phyloP scores from a whole-genome alignment of 2,797 vertebrate genomes.

The Pogonophryne albipinna region DNA sequence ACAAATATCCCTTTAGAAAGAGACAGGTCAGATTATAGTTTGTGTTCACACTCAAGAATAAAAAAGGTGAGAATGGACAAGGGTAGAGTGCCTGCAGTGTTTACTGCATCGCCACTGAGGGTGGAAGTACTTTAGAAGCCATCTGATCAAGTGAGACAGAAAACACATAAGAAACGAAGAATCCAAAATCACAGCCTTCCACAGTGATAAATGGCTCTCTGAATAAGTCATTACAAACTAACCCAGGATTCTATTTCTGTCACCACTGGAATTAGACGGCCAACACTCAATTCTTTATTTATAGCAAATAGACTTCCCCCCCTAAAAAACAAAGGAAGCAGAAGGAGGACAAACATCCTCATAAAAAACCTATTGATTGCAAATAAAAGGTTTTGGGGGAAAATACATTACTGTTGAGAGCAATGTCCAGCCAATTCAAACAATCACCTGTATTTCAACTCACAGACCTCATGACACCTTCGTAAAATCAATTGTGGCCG shows the following conservation, averaged over 20 bases:
- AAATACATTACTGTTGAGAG: background rate
- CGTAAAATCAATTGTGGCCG: too few species aligned
- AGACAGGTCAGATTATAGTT: background rate
- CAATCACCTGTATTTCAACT: background rate
- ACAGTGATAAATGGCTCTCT: slow-evolving; percentile 31
- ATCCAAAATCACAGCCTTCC: slow-evolving; percentile 9
- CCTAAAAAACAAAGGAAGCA: background rate
- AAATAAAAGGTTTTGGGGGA: background rate
- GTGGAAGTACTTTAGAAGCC: slow-evolving; percentile 13
- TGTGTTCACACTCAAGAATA: slow-evolving; percentile 20
- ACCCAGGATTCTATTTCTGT: slow-evolving; percentile 25
- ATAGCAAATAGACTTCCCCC: background rate
- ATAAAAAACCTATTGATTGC: background rate
- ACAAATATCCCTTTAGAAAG: slow-evolving; percentile 19
- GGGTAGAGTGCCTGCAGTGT: slow-evolving; percentile 9
- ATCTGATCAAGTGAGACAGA: slow-evolving; percentile 22
- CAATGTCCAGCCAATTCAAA: background rate
- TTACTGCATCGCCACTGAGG: slow-evolving; percentile 20
- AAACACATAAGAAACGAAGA: slow-evolving; percentile 7
- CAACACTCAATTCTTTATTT: background rate
- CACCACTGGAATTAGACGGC: slow-evolving; percentile 8
- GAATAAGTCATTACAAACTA: slow-evolving; percentile 32
- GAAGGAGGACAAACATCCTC: background rate
- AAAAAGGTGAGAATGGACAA: slow-evolving; percentile 23
- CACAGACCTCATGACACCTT: background rate